Conservation (phyloP, 2,888 invertebrate species). For the Eupithecia exiguata region DNA sequence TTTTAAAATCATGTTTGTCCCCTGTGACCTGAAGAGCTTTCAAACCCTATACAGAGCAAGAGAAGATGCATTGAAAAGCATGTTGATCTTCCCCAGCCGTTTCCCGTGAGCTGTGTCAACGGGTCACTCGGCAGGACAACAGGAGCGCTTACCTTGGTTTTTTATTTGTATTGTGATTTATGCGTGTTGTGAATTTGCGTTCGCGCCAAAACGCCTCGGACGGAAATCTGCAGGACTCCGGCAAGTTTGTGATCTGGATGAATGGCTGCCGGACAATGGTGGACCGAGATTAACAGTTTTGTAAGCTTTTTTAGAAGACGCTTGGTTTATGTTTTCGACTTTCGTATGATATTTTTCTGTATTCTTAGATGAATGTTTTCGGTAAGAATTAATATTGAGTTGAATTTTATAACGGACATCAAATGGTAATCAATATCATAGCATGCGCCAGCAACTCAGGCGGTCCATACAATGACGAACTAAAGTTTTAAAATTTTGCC, state of each 20-base stretch:
- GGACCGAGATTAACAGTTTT: neutral
- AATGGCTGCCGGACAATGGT: constrained; percentile 30
- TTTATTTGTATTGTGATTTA: constrained; percentile 82
- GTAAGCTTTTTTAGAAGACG: constrained; percentile 6
- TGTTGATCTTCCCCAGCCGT: neutral
- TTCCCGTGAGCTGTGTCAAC: neutral
- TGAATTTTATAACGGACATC: neutral
- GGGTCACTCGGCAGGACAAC: constrained; percentile 64
- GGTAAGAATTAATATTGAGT: neutral
- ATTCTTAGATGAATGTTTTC: neutral
- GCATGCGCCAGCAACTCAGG: neutral
- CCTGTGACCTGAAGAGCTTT: no score
- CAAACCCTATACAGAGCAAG: neutral
- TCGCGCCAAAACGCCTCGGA: constrained; percentile 76
- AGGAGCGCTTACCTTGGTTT: constrained; percentile 83
- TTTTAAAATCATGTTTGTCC: neutral
- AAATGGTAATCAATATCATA: neutral
- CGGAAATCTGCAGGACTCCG: constrained; percentile 60
- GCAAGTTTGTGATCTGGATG: constrained; percentile 48
- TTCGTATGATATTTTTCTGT: neutral
- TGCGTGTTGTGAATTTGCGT: constrained; percentile 80
- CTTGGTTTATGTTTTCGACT: constrained; percentile 3
- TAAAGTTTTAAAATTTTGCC: no score
- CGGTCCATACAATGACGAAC: no score
- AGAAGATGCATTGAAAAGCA: neutral